Percentiles rank a stretch among this genome's conserved stretches.
Evolutionary conservation across 2,113 vertebrate species (phyloP).

Genomic region (Mesocricetus auratus): DNA sequence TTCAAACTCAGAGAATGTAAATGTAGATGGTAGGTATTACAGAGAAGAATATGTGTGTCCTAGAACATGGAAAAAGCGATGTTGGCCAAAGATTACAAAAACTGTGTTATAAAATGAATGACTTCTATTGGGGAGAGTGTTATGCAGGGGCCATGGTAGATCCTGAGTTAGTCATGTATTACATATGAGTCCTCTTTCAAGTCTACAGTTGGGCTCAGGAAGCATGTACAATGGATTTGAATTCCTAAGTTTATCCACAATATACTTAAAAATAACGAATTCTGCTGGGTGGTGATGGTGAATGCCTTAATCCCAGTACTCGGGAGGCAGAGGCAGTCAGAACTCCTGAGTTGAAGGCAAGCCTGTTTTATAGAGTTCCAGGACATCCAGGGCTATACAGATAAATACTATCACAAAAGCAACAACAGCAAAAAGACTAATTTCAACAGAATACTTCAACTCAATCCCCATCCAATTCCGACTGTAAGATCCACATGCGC

Average conservation of each 20-base stretch:
- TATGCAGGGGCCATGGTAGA: no score
- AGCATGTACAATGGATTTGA: background rate
- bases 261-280: background rate
- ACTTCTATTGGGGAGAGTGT: background rate
- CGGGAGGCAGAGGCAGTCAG: no score
- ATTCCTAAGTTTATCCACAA: background rate
- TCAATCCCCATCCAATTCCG: background rate
- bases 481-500: no score
- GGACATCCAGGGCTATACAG: no score
- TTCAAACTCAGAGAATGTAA: background rate
- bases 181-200: background rate
- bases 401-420: no score
- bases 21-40: background rate
- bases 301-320: no score
- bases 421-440: background rate
- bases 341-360: no score
- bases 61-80: background rate
- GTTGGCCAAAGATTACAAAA: background rate
- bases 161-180: background rate
- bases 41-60: no score
- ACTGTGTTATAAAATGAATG: background rate
- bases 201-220: no score
- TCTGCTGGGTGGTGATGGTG: no score
- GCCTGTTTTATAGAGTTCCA: no score
- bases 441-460: no score